Percentiles rank a stretch among this genome's conserved stretches.
Evolutionary conservation across 2,113 vertebrate species (phyloP).

Genomic region (Pyxicephalus adspersus): DNA sequence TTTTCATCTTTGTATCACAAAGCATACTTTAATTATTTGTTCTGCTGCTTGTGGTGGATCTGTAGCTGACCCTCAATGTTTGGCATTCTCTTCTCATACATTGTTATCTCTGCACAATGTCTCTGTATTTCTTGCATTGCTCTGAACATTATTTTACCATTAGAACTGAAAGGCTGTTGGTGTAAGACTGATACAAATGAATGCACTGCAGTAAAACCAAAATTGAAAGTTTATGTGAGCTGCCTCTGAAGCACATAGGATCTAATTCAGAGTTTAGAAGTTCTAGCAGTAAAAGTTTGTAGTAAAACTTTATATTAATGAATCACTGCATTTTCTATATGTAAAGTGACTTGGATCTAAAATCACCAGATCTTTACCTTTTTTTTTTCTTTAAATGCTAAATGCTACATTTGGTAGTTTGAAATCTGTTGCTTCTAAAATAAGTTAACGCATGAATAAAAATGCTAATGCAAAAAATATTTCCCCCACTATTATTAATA

Average conservation of each 20-base stretch:
- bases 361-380: too few relatives aligned
- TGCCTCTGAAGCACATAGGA: constrained; percentile 3
- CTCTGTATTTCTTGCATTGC: not conserved
- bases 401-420: too few relatives aligned
- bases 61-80: not conserved
- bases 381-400: too few relatives aligned
- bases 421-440: too few relatives aligned
- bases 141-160: constrained; percentile 21
- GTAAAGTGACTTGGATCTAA: too few relatives aligned
- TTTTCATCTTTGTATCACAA: constrained; percentile 25
- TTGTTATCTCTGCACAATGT: constrained; percentile 20
- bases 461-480: too few relatives aligned
- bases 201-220: constrained; percentile 8
- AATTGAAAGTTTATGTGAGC: constrained; percentile 21
- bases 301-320: constrained; percentile 2
- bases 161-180: constrained; percentile 10
- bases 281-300: not conserved
- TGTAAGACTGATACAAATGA: constrained; percentile 19
- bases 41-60: constrained; percentile 5
- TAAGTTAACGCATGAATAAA: too few relatives aligned
- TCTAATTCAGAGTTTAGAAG: constrained; percentile 30
- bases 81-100: constrained; percentile 6
- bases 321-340: not conserved
- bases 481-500: too few relatives aligned
- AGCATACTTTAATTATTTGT: constrained; percentile 12